Evolutionary conservation across 2,888 invertebrate species (phyloP), one percentile per base, ranked within the genome.

Genomic region (Drosophila mimetica): DNA sequence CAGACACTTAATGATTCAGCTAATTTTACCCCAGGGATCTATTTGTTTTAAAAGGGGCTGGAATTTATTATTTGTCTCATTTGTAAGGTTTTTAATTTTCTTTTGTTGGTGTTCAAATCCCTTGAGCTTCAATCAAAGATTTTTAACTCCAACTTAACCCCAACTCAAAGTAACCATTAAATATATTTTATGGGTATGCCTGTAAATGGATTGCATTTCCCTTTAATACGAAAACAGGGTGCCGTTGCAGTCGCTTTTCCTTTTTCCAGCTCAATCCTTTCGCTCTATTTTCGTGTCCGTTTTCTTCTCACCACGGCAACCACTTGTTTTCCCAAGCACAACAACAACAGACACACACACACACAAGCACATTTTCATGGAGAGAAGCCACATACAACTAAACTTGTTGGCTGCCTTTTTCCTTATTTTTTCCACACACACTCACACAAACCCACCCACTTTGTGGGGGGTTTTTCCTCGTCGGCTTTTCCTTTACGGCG

Each of bases 261-360:
- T 25, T 8, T 16, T 22, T 13, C 11, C 22, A 30, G 28, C 36
- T 25, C 51, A 64, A 64, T 65, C 52, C 64, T 65, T 65, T 64
- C 71, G 69, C 67, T 69, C 65, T 55, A 71, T 52, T 74, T 76
- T 54, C 70, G 58, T 73, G 55, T 70, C 74, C 77, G 64, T 53
- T 60, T 73, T 67, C 71, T 77, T 74, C 75, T 85, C 88, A 79
- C 90, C 90, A 89, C 89, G 89, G 89, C 90, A 90, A 90, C 90
- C 90, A 90, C 90, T 90, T 90, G 90, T 90, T 90, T 90, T 90
- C 79, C 80, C 76, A 78, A 84, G 87, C 89, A 89, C 83, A 90
- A 90, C 86, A 90, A 89, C 88, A 82, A 70, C 39, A 64, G 42
- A 55, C 69, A 58, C 69, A 58, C 39, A 59, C 69, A 61, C 39